Conservation (phyloP, 2,113 vertebrate genomes). For the Pavo muticus region DNA sequence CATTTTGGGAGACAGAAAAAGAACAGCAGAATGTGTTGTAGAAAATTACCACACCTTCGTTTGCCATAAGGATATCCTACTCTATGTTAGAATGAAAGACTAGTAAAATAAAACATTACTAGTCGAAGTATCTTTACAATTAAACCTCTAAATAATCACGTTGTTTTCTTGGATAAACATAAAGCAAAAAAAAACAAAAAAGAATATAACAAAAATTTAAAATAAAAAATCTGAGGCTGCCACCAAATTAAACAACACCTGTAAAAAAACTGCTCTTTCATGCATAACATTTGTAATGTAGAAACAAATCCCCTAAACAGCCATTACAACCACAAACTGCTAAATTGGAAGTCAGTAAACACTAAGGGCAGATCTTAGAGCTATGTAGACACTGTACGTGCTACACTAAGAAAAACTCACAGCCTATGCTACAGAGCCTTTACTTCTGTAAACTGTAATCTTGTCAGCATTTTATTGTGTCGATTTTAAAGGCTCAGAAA, state of each 20-base stretch:
- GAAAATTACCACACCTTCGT: neutral
- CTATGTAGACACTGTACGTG: neutral
- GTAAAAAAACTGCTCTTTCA: neutral
- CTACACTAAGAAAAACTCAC: neutral
- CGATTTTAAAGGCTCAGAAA: conserved; percentile 23
- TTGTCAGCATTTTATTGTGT: neutral
- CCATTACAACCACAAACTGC: conserved; percentile 22
- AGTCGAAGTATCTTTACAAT: neutral
- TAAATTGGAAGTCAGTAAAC: neutral
- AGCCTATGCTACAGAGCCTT: neutral
- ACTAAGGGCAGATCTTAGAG: neutral
- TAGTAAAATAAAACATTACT: neutral
- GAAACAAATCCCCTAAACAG: conserved; percentile 7
- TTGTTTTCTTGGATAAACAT: neutral
- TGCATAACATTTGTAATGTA: neutral
- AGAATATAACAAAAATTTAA: no score
- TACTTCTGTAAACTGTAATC: conserved; percentile 4
- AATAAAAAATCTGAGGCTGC: neutral
- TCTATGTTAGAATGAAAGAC: neutral
- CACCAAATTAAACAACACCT: neutral
- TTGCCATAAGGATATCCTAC: neutral
- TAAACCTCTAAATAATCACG: neutral
- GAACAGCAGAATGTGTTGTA: neutral
- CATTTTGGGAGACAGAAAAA: neutral
- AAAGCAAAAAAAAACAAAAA: neutral